Evolutionary conservation across 37 sponge, comb jelly and placozoan genomes (phyloP).

Genomic region (Axinella damicornis): DNA sequence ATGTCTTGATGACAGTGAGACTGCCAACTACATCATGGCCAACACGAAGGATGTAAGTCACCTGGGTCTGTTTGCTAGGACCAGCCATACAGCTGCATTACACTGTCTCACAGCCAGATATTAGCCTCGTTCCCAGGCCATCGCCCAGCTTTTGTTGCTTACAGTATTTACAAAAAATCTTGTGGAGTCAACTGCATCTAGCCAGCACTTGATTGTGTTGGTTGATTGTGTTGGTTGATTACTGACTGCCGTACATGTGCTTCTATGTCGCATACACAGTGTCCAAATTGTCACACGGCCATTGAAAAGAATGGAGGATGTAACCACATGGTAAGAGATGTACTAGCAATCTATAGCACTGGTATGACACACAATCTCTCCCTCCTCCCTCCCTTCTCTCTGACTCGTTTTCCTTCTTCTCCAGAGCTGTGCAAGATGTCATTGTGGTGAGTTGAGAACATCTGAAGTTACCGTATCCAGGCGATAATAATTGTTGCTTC

Average conservation of each 20-base stretch:
- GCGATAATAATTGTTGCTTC: no score
- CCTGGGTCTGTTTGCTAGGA: no score
- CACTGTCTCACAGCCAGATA: not conserved
- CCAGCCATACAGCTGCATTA: not conserved
- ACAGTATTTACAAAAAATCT: no score
- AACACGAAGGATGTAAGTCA: constrained; percentile 91
- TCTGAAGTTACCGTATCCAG: no score
- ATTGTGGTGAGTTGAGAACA: constrained; percentile 43
- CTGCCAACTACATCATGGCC: constrained; percentile 86
- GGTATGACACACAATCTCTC: not conserved
- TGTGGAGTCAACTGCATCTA: no score
- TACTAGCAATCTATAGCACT: not conserved
- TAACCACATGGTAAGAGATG: constrained; percentile 88
- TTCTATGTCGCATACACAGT: no score
- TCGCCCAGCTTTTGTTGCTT: no score
- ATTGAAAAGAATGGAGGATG: constrained; percentile 98
- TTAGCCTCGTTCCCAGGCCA: no score
- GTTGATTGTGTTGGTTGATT: no score
- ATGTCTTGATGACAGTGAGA: constrained; percentile 89
- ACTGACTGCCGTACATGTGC: no score
- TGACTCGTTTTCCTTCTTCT: not conserved
- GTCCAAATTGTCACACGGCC: constrained; percentile 85
- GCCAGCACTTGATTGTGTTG: no score
- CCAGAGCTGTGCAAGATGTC: constrained; percentile 59
- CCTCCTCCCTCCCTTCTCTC: not conserved